Evolutionary conservation across 1,140 invertebrate species (phyloP).

Genomic region (Ridgeia piscesae): DNA sequence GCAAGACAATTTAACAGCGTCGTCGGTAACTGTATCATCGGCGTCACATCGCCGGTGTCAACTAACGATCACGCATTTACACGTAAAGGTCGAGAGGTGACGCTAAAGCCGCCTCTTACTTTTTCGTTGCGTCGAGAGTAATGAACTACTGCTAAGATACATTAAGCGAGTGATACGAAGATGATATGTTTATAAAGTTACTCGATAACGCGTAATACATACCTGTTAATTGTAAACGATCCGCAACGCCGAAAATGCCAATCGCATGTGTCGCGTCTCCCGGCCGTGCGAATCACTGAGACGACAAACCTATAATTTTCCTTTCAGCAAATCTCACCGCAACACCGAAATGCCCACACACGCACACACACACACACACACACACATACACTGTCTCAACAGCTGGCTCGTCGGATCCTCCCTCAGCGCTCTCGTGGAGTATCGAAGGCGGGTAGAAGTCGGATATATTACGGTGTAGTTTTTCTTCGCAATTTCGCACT

Average conservation of each 20-base stretch:
- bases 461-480: neutral
- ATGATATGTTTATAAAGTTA: neutral
- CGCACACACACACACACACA: neutral
- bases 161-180: neutral
- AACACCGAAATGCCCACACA: neutral
- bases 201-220: neutral
- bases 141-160: neutral
- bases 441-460: neutral
- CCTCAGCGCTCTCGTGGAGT: neutral
- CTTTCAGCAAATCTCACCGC: neutral
- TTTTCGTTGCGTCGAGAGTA: neutral
- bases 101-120: neutral
- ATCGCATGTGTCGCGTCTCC: neutral
- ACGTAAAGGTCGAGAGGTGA: neutral
- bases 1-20: neutral
- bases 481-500: neutral
- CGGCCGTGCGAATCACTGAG: neutral
- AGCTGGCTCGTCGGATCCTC: neutral
- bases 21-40: neutral
- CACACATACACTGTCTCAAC: neutral
- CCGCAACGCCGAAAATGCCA: neutral
- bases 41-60: neutral
- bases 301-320: neutral
- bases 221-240: neutral
- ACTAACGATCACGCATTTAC: neutral